A percentile compares a stretch with the other conserved stretches of the same genome.
Evolutionary conservation across 30 jellyfish, hydroid and myxozoan species (phyloP).

Genomic region (Aurelia coerulea): DNA sequence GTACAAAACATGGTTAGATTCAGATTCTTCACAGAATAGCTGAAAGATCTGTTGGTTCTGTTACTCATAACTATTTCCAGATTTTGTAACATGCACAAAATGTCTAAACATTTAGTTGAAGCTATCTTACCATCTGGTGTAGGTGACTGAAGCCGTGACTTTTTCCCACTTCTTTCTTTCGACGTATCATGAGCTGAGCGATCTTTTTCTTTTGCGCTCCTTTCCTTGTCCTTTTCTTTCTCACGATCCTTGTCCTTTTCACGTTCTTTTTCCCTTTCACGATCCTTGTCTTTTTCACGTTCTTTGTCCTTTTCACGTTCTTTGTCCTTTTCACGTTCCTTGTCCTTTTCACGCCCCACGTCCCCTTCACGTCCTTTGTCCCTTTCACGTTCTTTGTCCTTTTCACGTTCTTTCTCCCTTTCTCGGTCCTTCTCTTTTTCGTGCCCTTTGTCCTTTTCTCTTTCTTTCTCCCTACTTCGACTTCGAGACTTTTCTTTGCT

Average conservation of each 20-base stretch:
- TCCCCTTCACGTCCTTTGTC: slow-evolving; percentile 17
- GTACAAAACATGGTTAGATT: no score
- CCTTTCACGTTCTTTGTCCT: neutral
- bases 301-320: slow-evolving; percentile 5
- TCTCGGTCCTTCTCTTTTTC: neutral
- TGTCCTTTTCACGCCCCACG: neutral
- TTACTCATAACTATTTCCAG: no score
- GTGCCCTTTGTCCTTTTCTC: neutral
- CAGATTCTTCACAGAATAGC: no score
- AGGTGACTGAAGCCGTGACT: slow-evolving; percentile 42
- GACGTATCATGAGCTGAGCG: slow-evolving; percentile 8
- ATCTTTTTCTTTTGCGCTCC: neutral
- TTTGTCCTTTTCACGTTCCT: neutral
- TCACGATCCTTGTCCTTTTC: neutral
- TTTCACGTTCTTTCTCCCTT: neutral
- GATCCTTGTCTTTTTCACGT: neutral
- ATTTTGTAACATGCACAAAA: no score
- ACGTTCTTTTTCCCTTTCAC: neutral
- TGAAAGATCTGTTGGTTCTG: no score
- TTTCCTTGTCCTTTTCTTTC: slow-evolving; percentile 23
- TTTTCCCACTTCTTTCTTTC: slow-evolving; percentile 13
- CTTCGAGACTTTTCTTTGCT: slow-evolving; percentile 6
- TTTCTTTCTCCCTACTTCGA: slow-evolving; percentile 6
- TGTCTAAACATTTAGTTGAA: no score
- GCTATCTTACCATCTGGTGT: slow-evolving; percentile 25